Evolutionary conservation across 2,113 vertebrate genomes (phyloP).

Genomic region (Apodemus sylvaticus): DNA sequence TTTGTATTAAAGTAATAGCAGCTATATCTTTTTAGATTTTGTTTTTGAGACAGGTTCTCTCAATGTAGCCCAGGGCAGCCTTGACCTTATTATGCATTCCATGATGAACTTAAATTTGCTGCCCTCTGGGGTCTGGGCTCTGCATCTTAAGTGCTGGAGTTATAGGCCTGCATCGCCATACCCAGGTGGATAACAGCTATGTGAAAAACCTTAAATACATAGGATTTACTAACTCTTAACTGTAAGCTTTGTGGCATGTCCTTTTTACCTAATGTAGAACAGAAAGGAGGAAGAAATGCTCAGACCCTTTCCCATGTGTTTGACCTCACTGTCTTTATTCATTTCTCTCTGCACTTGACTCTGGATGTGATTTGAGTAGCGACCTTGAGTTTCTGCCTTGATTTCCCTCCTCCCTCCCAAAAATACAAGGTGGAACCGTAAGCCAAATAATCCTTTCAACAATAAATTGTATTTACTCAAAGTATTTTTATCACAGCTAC

Average conservation of each 20-base stretch:
- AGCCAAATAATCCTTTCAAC: background rate
- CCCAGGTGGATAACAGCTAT: background rate
- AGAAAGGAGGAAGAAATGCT: background rate
- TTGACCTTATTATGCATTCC: background rate
- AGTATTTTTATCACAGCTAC: background rate
- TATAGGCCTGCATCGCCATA: background rate
- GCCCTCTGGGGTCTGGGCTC: background rate
- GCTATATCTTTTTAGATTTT: background rate
- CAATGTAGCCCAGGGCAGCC: background rate
- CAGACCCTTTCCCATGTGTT: background rate
- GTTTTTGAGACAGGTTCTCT: background rate
- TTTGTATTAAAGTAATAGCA: conserved; percentile 16
- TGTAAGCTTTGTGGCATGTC: background rate
- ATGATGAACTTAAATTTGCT: background rate
- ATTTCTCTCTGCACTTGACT: background rate
- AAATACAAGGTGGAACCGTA: background rate
- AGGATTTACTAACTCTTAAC: conserved; percentile 7
- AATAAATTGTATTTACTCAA: background rate
- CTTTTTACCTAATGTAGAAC: background rate
- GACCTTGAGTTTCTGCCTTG: background rate
- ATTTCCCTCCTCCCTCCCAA: background rate
- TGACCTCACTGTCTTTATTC: background rate
- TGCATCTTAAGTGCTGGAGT: background rate
- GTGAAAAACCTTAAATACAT: background rate
- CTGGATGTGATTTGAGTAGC: background rate